phyloP scores from a whole-genome alignment of 2,113 vertebrate species.

The Eubucco bourcierii region DNA sequence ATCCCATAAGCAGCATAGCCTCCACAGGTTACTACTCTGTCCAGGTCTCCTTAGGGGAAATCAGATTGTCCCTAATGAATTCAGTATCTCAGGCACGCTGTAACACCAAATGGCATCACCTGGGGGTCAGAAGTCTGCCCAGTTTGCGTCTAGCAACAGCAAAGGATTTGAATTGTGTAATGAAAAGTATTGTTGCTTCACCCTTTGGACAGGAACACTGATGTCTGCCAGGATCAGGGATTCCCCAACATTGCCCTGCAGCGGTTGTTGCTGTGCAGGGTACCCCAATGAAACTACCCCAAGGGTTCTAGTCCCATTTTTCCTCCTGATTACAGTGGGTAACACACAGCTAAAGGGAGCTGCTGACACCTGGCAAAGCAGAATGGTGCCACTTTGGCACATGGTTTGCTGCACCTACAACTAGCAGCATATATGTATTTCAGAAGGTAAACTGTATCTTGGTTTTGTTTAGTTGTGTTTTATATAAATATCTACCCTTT shows the following conservation, averaged over 20 bases:
- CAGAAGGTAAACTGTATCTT: not conserved
- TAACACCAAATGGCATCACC: not conserved
- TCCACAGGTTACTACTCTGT: not conserved
- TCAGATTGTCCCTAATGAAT: not conserved
- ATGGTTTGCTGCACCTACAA: not conserved
- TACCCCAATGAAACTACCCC: not conserved
- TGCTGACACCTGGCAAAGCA: not conserved
- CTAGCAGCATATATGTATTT: not conserved
- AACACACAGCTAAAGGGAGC: not conserved
- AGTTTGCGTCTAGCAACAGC: not conserved
- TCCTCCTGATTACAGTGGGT: not conserved
- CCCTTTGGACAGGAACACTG: not conserved
- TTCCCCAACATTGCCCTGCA: not conserved
- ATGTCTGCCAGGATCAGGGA: not conserved
- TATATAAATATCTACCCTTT: not conserved
- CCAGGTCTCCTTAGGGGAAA: not conserved
- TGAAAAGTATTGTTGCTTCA: not conserved
- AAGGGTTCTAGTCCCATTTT: not conserved
- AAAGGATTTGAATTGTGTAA: not conserved
- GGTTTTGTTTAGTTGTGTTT: not conserved
- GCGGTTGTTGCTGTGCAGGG: not conserved
- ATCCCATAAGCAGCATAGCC: not conserved
- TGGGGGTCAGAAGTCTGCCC: not conserved
- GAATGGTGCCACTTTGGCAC: not conserved
- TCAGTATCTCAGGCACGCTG: not conserved